A percentile compares a stretch with the other conserved stretches of the same genome.
These are phyloP conservation scores for Anthopleura sola DNA, from an alignment of 64 coral and sea anemone genomes.

Conservation along the genomic window DNA sequence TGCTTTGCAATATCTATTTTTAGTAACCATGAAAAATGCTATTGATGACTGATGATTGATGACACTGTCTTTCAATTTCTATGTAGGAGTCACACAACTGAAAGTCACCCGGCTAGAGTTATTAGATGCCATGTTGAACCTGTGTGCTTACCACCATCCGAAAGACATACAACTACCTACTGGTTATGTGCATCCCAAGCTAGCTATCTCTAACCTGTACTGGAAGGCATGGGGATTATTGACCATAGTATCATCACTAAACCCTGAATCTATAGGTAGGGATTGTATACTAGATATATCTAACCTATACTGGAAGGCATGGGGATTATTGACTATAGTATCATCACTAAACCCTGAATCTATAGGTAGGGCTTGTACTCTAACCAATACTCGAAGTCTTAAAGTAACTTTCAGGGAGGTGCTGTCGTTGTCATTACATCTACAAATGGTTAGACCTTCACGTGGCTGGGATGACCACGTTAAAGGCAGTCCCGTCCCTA, in stretches of 20 bases:
- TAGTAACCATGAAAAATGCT: too few relatives aligned
- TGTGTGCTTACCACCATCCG: conserved; percentile 95
- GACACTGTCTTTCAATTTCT: not conserved
- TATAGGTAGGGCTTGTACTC: conserved; percentile 56
- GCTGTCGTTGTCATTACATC: too few relatives aligned
- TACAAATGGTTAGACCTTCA: too few relatives aligned
- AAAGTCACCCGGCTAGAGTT: conserved; percentile 77
- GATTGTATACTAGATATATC: conserved; percentile 54
- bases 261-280: conserved; percentile 78
- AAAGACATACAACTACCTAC: conserved; percentile 87
- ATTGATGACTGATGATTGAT: too few relatives aligned
- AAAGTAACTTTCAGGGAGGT: too few relatives aligned
- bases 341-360: conserved; percentile 80
- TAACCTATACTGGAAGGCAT: conserved; percentile 97
- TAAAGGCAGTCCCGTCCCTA: too few relatives aligned
- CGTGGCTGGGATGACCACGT: too few relatives aligned
- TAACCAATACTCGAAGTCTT: conserved; percentile 96
- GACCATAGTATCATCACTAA: conserved; percentile 73
- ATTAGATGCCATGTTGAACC: conserved; percentile 91
- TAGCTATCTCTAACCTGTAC: conserved; percentile 96
- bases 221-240: conserved; percentile 93
- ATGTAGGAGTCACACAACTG: conserved; percentile 65
- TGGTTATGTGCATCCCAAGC: conserved; percentile 79
- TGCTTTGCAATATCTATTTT: too few relatives aligned
- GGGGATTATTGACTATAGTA: conserved; percentile 73